Evolutionary conservation across 2,888 invertebrate genomes (phyloP).

Genomic region (Cerastis leucographa): DNA sequence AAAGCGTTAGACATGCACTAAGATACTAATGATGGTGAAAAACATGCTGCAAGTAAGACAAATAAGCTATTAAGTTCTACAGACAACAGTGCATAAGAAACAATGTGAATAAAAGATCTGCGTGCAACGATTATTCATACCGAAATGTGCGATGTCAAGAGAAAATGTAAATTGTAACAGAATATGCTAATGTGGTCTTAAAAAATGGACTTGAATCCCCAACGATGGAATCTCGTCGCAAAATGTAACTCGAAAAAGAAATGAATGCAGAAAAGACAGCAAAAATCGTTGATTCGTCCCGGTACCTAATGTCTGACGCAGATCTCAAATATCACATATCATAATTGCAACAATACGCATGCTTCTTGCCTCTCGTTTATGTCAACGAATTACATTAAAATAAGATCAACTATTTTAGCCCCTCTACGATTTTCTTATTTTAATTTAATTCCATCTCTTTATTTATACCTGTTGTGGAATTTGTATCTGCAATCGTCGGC

Average conservation of each 20-base stretch:
- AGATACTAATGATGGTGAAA: slow-evolving; percentile 60
- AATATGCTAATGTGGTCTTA: slow-evolving; percentile 56
- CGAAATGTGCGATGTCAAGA: slow-evolving; percentile 53
- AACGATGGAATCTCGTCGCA: slow-evolving; percentile 56
- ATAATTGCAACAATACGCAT: slow-evolving; percentile 89
- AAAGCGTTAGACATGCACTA: slow-evolving; percentile 70
- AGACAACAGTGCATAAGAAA: slow-evolving; percentile 74
- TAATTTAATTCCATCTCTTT: slow-evolving; percentile 87
- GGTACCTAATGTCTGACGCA: slow-evolving; percentile 73
- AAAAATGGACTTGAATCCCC: slow-evolving; percentile 55
- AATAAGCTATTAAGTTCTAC: slow-evolving; percentile 74
- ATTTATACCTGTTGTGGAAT: slow-evolving; percentile 97
- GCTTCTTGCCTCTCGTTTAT: slow-evolving; percentile 91
- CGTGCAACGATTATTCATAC: slow-evolving; percentile 76
- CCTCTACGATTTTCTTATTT: slow-evolving; percentile 84
- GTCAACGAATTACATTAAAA: slow-evolving; percentile 88
- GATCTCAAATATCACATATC: slow-evolving; percentile 79
- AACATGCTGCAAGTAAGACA: slow-evolving; percentile 74
- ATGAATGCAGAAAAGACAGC: slow-evolving; percentile 32
- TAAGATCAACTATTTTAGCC: slow-evolving; percentile 81
- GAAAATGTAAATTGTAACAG: slow-evolving; percentile 55
- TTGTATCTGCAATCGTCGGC: slow-evolving; percentile 99
- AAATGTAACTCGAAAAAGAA: slow-evolving; percentile 45
- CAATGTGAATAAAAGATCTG: slow-evolving; percentile 87
- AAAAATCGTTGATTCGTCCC: slow-evolving; percentile 21